These are phyloP conservation scores for Mustela nigripes DNA, from an alignment of 2,113 vertebrate species.

Conservation along the genomic window DNA sequence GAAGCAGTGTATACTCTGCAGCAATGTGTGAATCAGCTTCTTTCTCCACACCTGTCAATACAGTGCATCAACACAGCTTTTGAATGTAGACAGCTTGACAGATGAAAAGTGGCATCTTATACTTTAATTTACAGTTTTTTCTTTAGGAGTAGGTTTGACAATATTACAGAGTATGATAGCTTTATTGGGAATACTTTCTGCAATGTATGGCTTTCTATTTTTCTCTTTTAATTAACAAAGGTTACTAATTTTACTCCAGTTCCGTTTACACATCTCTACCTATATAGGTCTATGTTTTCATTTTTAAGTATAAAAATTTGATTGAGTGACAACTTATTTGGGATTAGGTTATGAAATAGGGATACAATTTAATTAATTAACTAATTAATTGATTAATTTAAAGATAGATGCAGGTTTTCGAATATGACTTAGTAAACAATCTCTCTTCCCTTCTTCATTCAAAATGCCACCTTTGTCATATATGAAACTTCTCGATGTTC, in stretches of 20 bases:
- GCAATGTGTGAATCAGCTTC: neutral
- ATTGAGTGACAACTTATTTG: neutral
- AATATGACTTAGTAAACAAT: neutral
- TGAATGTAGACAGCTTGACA: neutral
- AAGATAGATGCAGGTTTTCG: neutral
- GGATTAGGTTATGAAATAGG: neutral
- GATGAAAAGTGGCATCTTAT: neutral
- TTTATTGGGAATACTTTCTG: neutral
- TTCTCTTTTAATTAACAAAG: neutral
- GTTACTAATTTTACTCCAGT: neutral
- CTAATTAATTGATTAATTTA: neutral
- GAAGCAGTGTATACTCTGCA: neutral
- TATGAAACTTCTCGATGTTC: neutral
- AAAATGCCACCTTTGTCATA: neutral
- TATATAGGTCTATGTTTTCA: neutral
- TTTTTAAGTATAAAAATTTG: neutral
- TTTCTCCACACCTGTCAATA: neutral
- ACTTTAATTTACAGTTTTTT: neutral
- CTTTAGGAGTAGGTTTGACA: neutral
- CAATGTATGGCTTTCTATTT: neutral
- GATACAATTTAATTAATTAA: neutral
- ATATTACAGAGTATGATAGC: neutral
- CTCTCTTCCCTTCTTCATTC: neutral
- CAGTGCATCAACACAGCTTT: neutral
- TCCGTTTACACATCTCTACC: neutral